Base-by-base conservation (phyloP, 2,797 vertebrate genomes). In the Siniperca obscura region DNA sequence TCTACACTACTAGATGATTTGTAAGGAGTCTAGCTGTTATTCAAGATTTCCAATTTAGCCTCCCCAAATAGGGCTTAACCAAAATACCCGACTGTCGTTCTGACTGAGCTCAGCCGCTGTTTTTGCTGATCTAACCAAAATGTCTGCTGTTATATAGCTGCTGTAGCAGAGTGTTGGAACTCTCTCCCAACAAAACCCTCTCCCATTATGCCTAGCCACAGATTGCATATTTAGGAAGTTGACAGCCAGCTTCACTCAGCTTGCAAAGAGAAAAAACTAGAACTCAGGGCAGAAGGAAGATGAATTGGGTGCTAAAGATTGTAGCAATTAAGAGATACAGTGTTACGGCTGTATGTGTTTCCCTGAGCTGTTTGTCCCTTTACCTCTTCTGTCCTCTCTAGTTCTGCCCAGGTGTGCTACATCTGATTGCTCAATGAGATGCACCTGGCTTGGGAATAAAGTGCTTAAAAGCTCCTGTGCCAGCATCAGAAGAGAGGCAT, bases 1-100 rank as follows among this genome's bases (percentile, higher is more conserved):
- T 71, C 42, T 27, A 16, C 27, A 34, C 50, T 3, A 8, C 27
- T 22, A n/a, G 40, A 69, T n/a, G 19, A 78, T 78, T 64, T 78
- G 56, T 55, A 65, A 56, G 38, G 42, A 57, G 22, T 70, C 52
- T 25, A 70, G 50, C 52, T 74, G 71, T 59, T 50, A 55, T 71
- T 80, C 48, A 81, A 84, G 56, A 70, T 72, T 70, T 81, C 52
- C 0, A 13, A 76, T 74, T 81, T 30, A 79, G 74, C 36, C 30
- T 13, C 76, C 55, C 21, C 1, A 67, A 83, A 86, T 87, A 82
- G 56, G 78, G 88, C 76, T 87, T 86, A 84, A 57, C 60, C 62
- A 56, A 77, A 86, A 84, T 64, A 85, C 52, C 50, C n/a, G 17
- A 76, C 70, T 70, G 70, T 65, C 36, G 1, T 9, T 67, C 25